These are phyloP conservation scores for Picathartes gymnocephalus DNA, from an alignment of 2,113 vertebrate genomes.

Conservation along the genomic window DNA sequence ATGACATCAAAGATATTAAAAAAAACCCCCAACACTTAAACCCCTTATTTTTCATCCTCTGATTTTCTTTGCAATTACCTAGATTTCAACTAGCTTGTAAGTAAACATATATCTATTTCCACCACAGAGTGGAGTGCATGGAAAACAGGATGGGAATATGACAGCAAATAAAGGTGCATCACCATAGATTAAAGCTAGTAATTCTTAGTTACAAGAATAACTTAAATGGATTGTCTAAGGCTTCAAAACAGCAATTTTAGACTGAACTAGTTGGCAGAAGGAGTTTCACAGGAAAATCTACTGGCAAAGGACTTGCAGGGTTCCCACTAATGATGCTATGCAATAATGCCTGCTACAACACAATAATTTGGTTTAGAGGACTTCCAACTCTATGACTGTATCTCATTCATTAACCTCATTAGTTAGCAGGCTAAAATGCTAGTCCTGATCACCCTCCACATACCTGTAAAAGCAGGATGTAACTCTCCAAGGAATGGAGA, in stretches of 20 bases:
- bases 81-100: not conserved
- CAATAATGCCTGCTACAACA: not conserved
- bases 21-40: not conserved
- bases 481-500: not conserved
- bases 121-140: not conserved
- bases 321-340: not conserved
- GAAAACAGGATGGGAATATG: not conserved
- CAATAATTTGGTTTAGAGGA: not conserved
- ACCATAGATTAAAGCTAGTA: not conserved
- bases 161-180: not conserved
- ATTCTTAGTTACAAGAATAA: not conserved
- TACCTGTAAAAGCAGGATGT: not conserved
- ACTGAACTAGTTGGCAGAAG: not conserved
- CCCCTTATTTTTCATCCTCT: not conserved
- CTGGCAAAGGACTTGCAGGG: not conserved
- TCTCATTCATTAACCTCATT: not conserved
- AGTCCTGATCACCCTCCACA: not conserved
- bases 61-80: not conserved
- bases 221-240: not conserved
- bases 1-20: not conserved
- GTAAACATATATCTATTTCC: not conserved
- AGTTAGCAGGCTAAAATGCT: not conserved
- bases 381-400: not conserved
- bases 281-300: not conserved
- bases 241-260: not conserved